Evolutionary conservation across 2,888 invertebrate species (phyloP).

Genomic region (Chydorus sphaericus): DNA sequence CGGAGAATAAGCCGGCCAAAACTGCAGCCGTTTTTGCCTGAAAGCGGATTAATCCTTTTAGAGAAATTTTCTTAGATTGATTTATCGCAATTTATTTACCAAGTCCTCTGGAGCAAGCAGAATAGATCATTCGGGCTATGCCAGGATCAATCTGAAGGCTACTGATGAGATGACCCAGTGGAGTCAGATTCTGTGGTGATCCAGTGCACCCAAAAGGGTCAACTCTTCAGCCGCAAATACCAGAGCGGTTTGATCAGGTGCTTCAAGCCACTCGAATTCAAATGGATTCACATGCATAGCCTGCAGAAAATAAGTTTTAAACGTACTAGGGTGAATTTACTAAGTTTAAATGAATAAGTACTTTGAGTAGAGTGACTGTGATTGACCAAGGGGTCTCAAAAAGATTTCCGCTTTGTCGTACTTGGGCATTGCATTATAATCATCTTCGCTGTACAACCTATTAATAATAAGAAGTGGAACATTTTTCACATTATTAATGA

Average conservation of each 20-base stretch:
- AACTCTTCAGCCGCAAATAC: conserved; percentile 23
- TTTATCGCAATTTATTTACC: background rate
- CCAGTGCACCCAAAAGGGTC: conserved; percentile 23
- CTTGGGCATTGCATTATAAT: conserved; percentile 24
- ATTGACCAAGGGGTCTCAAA: conserved; percentile 16
- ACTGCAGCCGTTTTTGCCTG: conserved; percentile 25
- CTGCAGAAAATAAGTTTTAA: background rate
- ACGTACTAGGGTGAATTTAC: background rate
- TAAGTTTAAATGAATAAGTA: background rate
- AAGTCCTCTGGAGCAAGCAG: conserved; percentile 1
- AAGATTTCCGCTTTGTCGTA: conserved; percentile 28
- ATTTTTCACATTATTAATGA: no score
- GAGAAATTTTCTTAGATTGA: background rate
- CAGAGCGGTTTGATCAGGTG: conserved; percentile 22
- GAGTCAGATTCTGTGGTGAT: conserved; percentile 22
- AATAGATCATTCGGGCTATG: conserved; percentile 21
- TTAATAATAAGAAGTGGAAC: no score
- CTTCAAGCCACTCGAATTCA: conserved; percentile 26
- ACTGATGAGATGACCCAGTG: conserved; percentile 25
- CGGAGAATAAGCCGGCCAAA: conserved; percentile 23
- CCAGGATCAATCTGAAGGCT: conserved; percentile 26
- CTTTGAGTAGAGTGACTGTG: conserved; percentile 13
- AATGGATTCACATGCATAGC: conserved; percentile 22
- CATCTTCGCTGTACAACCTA: conserved; percentile 26
- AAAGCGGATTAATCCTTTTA: no score